Percentiles rank a stretch among this genome's conserved stretches.
phyloP scores from a whole-genome alignment of 2,888 invertebrate species.

The Campoplex nolae region DNA sequence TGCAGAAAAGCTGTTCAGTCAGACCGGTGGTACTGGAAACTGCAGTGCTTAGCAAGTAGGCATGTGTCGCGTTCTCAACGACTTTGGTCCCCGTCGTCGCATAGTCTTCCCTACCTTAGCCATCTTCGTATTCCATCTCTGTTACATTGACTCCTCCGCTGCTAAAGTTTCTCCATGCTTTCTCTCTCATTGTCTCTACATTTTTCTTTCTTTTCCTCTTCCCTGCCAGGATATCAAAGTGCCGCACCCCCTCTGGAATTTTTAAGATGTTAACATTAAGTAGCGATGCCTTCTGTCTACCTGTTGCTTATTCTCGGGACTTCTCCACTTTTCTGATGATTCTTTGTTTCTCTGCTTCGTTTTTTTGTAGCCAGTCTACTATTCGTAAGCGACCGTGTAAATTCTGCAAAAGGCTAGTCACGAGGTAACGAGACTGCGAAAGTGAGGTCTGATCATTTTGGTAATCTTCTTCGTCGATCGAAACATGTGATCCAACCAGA shows the following conservation, averaged over 20 bases:
- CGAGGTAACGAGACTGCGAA: not conserved
- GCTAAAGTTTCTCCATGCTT: constrained; percentile 46
- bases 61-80: constrained; percentile 73
- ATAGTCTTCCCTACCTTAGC: constrained; percentile 36
- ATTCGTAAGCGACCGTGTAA: constrained; percentile 10
- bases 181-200: constrained; percentile 32
- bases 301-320: constrained; percentile 67
- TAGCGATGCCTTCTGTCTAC: constrained; percentile 74
- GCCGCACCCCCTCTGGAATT: constrained; percentile 74
- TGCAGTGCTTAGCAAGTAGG: constrained; percentile 78
- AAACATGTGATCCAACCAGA: not conserved
- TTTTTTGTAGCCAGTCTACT: not conserved
- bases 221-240: constrained; percentile 69
- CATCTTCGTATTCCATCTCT: constrained; percentile 63
- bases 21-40: constrained; percentile 75
- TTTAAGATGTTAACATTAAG: constrained; percentile 80
- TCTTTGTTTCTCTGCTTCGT: constrained; percentile 16
- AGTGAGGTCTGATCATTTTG: not conserved
- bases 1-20: constrained; percentile 69
- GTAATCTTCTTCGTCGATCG: not conserved
- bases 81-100: constrained; percentile 20
- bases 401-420: not conserved
- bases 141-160: constrained; percentile 54
- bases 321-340: constrained; percentile 56
- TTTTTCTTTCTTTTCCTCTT: constrained; percentile 46